Base-by-base conservation (phyloP, 2,888 invertebrate genomes). In the Eristalis pertinax region DNA sequence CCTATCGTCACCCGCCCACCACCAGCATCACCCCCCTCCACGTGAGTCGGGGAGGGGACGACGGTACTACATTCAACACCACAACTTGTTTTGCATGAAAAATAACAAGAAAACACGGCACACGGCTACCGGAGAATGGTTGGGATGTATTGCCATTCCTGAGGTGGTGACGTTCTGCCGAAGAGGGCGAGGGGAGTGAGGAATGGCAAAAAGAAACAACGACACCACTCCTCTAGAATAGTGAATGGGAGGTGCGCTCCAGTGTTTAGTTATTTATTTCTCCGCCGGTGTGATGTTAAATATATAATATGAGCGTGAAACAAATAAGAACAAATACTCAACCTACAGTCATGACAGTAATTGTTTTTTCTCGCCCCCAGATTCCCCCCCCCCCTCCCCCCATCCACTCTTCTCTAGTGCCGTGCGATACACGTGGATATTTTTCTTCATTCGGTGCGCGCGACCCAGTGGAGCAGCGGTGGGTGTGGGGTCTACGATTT, bases 221-320 rank as follows among this genome's bases (percentile, higher is more conserved):
- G 70, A 38, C 67, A 76, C 64, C 60, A 41, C 76, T 19, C 50
- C 26, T 29, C 60, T 43, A 43, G 58, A 58, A 60, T 68, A 50
- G 70, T 35, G 43, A 73, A 41, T 24, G 38, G 69, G 68, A 56
- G 43, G 67, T 64, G 75, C 82, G 75, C 50, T 19, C 19, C 8
- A 19, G 19, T 50, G 63, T 79, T 83, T 64, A 86, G 82, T 78
- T 86, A 86, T 87, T 83, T 83, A 83, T 86, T 72, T 62, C 63
- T 73, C 76, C 67, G 38, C 76, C 67, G 38, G 62, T 75, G 78
- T 75, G 65, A 75, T 83, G 83, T 87, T 75, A 63, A 75, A 74
- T 68, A 87, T 72, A 76, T 83, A 75, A 72, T 79, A 69, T 63
- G 75, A 78, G 69, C 24, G 24, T 35, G 35, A 56, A 56, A 68